Percentiles rank a stretch among this genome's conserved stretches.
Conservation (phyloP, 2,888 invertebrate genomes). For the Lysandra coridon region DNA sequence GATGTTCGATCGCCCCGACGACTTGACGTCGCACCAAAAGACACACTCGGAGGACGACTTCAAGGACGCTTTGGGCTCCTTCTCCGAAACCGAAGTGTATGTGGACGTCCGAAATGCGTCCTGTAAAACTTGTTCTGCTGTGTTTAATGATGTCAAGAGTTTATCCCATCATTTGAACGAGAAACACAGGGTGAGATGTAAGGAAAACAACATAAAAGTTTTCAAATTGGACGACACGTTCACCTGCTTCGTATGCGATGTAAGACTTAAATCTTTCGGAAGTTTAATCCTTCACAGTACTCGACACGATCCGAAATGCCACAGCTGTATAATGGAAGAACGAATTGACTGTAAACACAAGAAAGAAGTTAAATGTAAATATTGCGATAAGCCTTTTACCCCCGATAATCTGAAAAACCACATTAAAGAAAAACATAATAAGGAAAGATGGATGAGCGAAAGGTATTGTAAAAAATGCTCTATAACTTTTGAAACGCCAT, state of each 20-base stretch:
- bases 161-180: constrained; percentile 47
- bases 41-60: constrained; percentile 41
- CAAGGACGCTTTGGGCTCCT: constrained; percentile 45
- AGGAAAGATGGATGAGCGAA: constrained; percentile 37
- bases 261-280: constrained; percentile 50
- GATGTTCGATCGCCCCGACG: constrained; percentile 44
- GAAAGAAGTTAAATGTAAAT: constrained; percentile 45
- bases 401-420: constrained; percentile 40
- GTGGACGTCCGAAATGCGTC: constrained; percentile 51
- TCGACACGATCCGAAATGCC: constrained; percentile 54
- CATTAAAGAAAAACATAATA: constrained; percentile 42
- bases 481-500: constrained; percentile 42
- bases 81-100: constrained; percentile 44
- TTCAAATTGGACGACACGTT: constrained; percentile 50
- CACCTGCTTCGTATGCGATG: constrained; percentile 52
- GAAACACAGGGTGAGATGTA: constrained; percentile 43
- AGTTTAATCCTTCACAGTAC: constrained; percentile 51
- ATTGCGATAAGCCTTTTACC: constrained; percentile 39
- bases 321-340: constrained; percentile 60
- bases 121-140: constrained; percentile 50
- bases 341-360: constrained; percentile 52
- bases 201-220: constrained; percentile 45
- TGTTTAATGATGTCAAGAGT: constrained; percentile 43
- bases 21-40: constrained; percentile 48
- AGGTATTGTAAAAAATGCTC: constrained; percentile 41